phyloP scores from a whole-genome alignment of 2,888 invertebrate genomes.

The Lacanobia oleracea region DNA sequence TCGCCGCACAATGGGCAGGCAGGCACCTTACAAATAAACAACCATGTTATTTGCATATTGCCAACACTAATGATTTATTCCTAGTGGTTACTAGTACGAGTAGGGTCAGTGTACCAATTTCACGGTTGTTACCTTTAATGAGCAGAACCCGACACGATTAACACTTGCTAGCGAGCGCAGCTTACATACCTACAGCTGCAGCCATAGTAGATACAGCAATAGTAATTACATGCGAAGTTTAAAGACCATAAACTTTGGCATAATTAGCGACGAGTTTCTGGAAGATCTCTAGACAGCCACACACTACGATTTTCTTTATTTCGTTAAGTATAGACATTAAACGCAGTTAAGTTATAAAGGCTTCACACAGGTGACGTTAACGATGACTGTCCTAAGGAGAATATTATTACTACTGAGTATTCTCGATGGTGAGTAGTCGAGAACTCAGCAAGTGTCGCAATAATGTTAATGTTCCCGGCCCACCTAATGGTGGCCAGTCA shows the following conservation, averaged over 20 bases:
- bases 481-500: conserved; percentile 67
- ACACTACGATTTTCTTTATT: conserved; percentile 26
- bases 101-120: conserved; percentile 51
- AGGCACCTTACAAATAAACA: conserved; percentile 69
- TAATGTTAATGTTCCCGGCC: conserved; percentile 52
- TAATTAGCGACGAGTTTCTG: conserved; percentile 15
- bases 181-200: neutral
- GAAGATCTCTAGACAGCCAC: conserved; percentile 7
- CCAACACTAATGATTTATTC: conserved; percentile 64
- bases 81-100: conserved; percentile 44
- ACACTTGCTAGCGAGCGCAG: conserved; percentile 26
- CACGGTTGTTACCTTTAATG: conserved; percentile 53
- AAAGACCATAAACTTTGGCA: conserved; percentile 22
- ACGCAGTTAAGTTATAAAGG: conserved; percentile 34
- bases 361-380: conserved; percentile 5
- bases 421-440: conserved; percentile 26
- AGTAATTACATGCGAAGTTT: conserved; percentile 10
- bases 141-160: conserved; percentile 39
- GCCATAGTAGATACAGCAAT: conserved; percentile 1
- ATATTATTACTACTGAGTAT: conserved; percentile 36
- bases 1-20: conserved; percentile 64
- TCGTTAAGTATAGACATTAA: conserved; percentile 11
- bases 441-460: conserved; percentile 43
- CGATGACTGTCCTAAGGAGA: conserved; percentile 5
- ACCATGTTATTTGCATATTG: conserved; percentile 65